phyloP scores from a whole-genome alignment of 1,140 invertebrate species.

The Diorhabda elongata region DNA sequence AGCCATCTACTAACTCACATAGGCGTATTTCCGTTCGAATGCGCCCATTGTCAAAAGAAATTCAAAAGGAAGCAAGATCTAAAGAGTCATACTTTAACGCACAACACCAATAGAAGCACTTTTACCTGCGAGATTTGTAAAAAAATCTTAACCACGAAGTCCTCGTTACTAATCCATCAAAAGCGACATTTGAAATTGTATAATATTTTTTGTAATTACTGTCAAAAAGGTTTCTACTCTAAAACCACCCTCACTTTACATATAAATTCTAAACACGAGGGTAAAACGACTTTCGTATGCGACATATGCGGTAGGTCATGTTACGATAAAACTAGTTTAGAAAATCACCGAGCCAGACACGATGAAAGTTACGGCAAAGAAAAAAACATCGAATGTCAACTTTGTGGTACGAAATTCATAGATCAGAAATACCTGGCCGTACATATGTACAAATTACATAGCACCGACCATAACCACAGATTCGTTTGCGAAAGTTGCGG shows the following conservation, averaged over 20 bases:
- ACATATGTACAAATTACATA: constrained; percentile 47
- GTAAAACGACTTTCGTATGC: constrained; percentile 36
- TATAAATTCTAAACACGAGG: constrained; percentile 32
- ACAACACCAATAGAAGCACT: constrained; percentile 27
- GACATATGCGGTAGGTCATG: constrained; percentile 34
- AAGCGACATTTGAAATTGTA: constrained; percentile 56
- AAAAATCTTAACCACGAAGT: constrained; percentile 64
- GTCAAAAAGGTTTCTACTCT: constrained; percentile 35
- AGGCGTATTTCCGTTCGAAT: constrained; percentile 10
- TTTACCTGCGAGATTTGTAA: constrained; percentile 41
- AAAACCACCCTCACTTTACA: constrained; percentile 25
- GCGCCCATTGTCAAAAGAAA: constrained; percentile 34
- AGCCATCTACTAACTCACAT: constrained; percentile 24
- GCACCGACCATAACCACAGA: constrained; percentile 27
- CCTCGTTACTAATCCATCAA: constrained; percentile 61
- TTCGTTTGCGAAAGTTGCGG: constrained; percentile 57
- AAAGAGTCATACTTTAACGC: constrained; percentile 23
- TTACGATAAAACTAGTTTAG: constrained; percentile 35
- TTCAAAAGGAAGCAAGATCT: constrained; percentile 33
- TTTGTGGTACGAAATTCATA: constrained; percentile 57
- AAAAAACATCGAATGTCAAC: constrained; percentile 55
- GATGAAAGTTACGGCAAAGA: constrained; percentile 49
- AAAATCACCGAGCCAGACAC: constrained; percentile 38
- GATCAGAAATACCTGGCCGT: constrained; percentile 48
- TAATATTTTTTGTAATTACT: constrained; percentile 30